These are phyloP conservation scores for Drosophila orosa DNA, from an alignment of 1,140 invertebrate species.

Conservation along the genomic window DNA sequence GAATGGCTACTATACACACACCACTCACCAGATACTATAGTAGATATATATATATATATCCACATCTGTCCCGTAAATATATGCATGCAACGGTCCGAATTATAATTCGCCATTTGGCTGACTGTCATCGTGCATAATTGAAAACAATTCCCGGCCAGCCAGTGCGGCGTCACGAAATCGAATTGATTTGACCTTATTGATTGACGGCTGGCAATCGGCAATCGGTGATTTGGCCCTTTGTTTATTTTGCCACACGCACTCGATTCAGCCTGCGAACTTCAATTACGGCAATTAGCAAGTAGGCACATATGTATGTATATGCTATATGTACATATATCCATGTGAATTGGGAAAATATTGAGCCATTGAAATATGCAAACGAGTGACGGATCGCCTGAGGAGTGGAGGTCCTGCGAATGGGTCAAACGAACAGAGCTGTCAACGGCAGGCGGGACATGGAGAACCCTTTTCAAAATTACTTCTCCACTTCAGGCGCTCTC, in stretches of 20 bases:
- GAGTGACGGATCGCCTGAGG: conserved; percentile 47
- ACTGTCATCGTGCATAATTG: conserved; percentile 68
- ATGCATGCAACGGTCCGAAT: conserved; percentile 29
- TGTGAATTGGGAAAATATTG: conserved; percentile 28
- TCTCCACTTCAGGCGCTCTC: conserved; percentile 11
- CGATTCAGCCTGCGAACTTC: conserved; percentile 35
- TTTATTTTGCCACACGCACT: conserved; percentile 43
- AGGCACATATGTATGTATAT: conserved; percentile 11
- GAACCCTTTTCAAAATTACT: conserved; percentile 68
- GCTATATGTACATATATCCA: conserved; percentile 26
- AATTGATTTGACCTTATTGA: conserved; percentile 82
- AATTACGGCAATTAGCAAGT: conserved; percentile 57
- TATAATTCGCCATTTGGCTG: conserved; percentile 48
- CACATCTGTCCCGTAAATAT: conserved; percentile 13
- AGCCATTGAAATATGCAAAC: conserved; percentile 39
- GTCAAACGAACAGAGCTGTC: conserved; percentile 54
- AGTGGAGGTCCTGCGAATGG: conserved; percentile 11
- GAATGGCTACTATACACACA: conserved; percentile 8
- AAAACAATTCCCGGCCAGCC: conserved; percentile 63
- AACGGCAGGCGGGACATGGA: conserved; percentile 41
- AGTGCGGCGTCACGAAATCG: conserved; percentile 43
- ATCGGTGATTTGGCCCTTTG: conserved; percentile 42
- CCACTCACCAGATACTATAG: background rate
- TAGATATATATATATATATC: background rate
- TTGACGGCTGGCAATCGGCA: conserved; percentile 59